Base-by-base conservation (phyloP, 2,113 vertebrate species). In the Agapornis roseicollis region DNA sequence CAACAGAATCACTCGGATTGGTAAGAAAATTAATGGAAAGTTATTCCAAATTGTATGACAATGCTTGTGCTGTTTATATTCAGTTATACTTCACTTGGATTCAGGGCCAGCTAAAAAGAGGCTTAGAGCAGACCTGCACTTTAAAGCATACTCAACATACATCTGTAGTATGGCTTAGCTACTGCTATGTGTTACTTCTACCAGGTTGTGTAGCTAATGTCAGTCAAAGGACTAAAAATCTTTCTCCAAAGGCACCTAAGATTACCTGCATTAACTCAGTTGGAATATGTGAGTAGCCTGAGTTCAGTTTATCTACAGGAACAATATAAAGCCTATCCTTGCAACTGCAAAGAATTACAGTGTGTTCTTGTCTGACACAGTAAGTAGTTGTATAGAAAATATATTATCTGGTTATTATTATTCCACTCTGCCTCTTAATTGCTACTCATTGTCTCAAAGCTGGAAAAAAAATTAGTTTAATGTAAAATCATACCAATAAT, bases 1-100 rank as follows among this genome's bases (percentile, higher is more conserved):
- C 95, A 99, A 99, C 89, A 98, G 94, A 97, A 98, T 99, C 95
- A 99, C 98, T 27, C 98, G 98, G 93, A 98, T 99, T 70, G 98
- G 99, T 99, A 98, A 98, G 99, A 81, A 82, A 53, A 85, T 50
- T 17, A 39, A 33, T 52, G 9, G 35, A 89, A 81, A 73, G 39
- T 1, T 9, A 66, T 52, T 80, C 37, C 15, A 70, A 2, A 65
- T 83, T 85, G 4, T 86, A 13, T 58, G 73, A 49, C 19, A 80
- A 4, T 85, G 61, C 55, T 83, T 78, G 12, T 78, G 20, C 4
- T 33, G 22, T 42, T 93, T 58, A 29, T 85, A 49, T 90, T 83
- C 13, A 63, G 64, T 85, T 74, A 14, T 56, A 12, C 24, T 55
- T 68, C 18, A 2, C 4, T 85, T 85, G 41, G 14, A 52, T 94